Base-by-base conservation (phyloP, 2,113 vertebrate genomes). In the Datnioides undecimradiatus region DNA sequence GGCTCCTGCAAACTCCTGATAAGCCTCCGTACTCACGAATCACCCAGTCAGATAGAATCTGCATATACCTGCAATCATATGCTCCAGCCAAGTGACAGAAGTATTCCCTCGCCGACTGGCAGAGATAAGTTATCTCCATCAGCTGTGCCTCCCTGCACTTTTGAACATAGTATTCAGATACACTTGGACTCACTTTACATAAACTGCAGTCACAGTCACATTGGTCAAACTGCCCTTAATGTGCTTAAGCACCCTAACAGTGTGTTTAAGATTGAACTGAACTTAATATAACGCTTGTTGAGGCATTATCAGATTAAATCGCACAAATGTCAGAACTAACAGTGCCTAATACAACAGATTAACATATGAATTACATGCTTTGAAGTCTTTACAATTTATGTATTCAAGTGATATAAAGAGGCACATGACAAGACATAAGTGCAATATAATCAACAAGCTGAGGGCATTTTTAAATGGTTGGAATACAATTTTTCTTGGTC, bases 81-180 rank as follows among this genome's bases (percentile, higher is more conserved):
- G 76, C 79, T 76, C 25, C 65, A 72, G 88, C 90, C 91, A 91
- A 91, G 76, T 79, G 76, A 92, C 71, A 88, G 90, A 91, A 92
- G 89, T 79, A 38, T 72, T 71, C 81, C 83, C 86, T 41, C 1
- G 49, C 68, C 54, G 29, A 69, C 38, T 34, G 59, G 41, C 45
- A 59, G 67, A 85, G 83, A 88, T 82, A 86, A 41, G 74, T 86
- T 84, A 92, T 92, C 89, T 82, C 74, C 67, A 74, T 84, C 83
- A 72, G 36, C 76, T 73, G 70, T 68, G 77, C 74, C 66, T 82
- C 83, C 43, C 51, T 52, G 51, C 80, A 73, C 88, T 90, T 90
- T 91, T 91, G 84, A 92, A 89, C 80, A 21, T 2, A 51, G 23
- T 64, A 60, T 78, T 89, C 46, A 84, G 76, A 85, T 85, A 79